Evolutionary conservation across 2,113 vertebrate genomes (phyloP), one percentile per base, ranked within the genome.

Genomic region (Alouatta palliata): DNA sequence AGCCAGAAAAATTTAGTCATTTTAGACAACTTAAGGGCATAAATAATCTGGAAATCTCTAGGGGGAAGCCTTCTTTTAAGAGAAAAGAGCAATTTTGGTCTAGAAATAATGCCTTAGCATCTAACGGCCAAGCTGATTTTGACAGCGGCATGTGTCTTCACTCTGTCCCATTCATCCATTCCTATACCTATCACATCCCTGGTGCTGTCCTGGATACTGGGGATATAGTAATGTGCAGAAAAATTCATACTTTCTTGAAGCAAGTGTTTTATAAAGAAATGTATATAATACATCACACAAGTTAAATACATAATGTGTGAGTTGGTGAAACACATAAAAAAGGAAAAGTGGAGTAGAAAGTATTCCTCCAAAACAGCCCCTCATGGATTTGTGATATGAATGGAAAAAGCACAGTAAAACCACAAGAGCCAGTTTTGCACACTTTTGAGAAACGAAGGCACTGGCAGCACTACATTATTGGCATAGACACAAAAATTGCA

Each of bases 271-370:
- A 49, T 87, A 30, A 91, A 66, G 40, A 94, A 92, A 87, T n/a
- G 61, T 8, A 70, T 14, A n/a, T n/a, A 83, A 30, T 54, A 90
- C 73, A 35, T 87, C 64, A 64, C 23, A 21, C 35, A 68, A 87
- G 40, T 80, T 84, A 95, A 90, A 80, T 40, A 75, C 23, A 12
- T n/a, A 85, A 84, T 47, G 25, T 92, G 23, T 92, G 82, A 86
- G 20, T 37, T 27, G 20, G 23, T 90, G 54, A 49, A 90, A 84
- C 37, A 75, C 37, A 52, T 37, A 71, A 88, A 80, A 32, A 68
- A 80, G 43, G 40, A 17, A 75, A 83, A 58, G 5, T 20, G 71
- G 14, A 21, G 17, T 56, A 82, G 45, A 6, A 70, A 81, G 5
- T 45, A 7, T 77, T 86, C 20, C 56, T 86, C 49, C 43, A 84